Conservation (phyloP, 53 echinoderm and acorn worm species). For the Hippasteria phrygiana region DNA sequence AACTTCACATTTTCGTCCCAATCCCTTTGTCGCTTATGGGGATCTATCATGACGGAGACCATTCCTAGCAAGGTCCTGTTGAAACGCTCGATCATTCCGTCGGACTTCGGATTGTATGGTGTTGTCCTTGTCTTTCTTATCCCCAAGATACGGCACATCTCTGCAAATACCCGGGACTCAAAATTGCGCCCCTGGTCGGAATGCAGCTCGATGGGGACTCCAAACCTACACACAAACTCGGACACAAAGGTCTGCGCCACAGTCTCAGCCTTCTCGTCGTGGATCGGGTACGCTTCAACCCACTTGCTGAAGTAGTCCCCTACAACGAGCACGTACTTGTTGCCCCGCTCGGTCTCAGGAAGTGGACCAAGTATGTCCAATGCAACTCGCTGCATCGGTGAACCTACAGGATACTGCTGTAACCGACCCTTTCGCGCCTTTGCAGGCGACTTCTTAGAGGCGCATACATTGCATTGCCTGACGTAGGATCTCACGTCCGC, state of each 20-base stretch:
- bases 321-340: background rate
- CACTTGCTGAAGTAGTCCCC: background rate
- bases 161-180: too few relatives aligned
- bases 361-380: slow-evolving; percentile 61
- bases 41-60: slow-evolving; percentile 21
- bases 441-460: slow-evolving; percentile 37
- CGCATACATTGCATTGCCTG: slow-evolving; percentile 60
- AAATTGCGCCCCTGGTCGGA: too few relatives aligned
- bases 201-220: too few relatives aligned
- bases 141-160: slow-evolving; percentile 17
- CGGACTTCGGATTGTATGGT: slow-evolving; percentile 37
- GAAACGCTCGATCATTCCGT: slow-evolving; percentile 50
- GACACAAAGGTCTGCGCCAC: slow-evolving; percentile 4
- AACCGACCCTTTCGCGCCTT: slow-evolving; percentile 38
- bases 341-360: slow-evolving; percentile 17
- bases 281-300: background rate
- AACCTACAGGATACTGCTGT: slow-evolving; percentile 20
- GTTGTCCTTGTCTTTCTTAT: slow-evolving; percentile 28
- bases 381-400: slow-evolving; percentile 64
- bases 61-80: slow-evolving; percentile 36
- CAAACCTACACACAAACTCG: slow-evolving; percentile 67
- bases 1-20: too few relatives aligned
- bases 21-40: too few relatives aligned
- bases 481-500: slow-evolving; percentile 49
- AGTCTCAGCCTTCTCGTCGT: background rate